A percentile compares a stretch with the other conserved stretches of the same genome.
Evolutionary conservation across 2,888 invertebrate species (phyloP).

Genomic region (Sinohyriopsis cumingii): DNA sequence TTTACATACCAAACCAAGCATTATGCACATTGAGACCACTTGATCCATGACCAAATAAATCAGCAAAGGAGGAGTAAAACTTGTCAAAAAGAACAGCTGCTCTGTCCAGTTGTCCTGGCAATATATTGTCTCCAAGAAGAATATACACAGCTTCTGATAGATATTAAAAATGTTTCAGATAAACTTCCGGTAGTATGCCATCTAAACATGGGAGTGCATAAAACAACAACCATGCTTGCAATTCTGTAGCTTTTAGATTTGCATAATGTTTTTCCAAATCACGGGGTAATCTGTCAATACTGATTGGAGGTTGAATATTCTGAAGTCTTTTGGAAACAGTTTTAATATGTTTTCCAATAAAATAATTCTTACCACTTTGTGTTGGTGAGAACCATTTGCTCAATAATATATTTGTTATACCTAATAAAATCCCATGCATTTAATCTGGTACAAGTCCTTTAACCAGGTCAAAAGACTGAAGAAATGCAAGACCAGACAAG

Average conservation of each 20-base stretch:
- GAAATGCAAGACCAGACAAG: no score
- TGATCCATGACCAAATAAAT: conserved; percentile 18
- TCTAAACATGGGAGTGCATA: conserved; percentile 19
- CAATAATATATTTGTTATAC: conserved; percentile 15
- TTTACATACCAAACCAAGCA: conserved; percentile 17
- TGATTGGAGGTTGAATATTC: no score
- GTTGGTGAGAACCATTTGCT: conserved; percentile 27
- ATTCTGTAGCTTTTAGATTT: no score
- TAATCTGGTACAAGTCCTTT: no score
- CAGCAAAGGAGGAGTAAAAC: conserved; percentile 24
- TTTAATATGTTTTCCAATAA: conserved; percentile 27
- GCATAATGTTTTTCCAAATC: no score
- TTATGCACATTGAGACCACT: conserved; percentile 37
- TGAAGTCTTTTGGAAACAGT: no score
- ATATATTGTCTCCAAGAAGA: conserved; percentile 18
- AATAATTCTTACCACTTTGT: conserved; percentile 12
- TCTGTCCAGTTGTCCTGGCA: conserved; percentile 12
- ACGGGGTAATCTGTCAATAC: no score
- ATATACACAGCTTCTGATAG: conserved; percentile 18
- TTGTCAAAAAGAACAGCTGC: conserved; percentile 15
- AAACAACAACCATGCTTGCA: no score
- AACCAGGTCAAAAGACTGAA: no score
- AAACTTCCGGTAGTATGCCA: conserved; percentile 14
- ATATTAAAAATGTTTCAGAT: no score
- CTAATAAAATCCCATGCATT: no score